Evolutionary conservation across 1,140 invertebrate species (phyloP).

Genomic region (Episyrphus balteatus): DNA sequence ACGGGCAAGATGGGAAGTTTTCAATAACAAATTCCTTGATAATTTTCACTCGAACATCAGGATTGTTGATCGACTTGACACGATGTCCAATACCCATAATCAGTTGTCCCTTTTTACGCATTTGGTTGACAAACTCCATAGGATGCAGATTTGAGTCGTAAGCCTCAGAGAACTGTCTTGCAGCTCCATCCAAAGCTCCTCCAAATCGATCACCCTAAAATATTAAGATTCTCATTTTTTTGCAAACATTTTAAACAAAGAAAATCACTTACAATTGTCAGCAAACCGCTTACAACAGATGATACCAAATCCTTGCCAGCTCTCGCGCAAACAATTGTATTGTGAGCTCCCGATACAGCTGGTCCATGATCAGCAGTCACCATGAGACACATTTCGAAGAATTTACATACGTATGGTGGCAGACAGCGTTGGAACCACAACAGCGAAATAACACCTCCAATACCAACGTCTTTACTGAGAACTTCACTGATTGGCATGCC

Average conservation of each 20-base stretch:
- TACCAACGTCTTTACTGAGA: constrained; percentile 78
- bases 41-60: constrained; percentile 93
- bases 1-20: constrained; percentile 84
- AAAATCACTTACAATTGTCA: constrained; percentile 81
- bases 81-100: constrained; percentile 99
- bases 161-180: constrained; percentile 90
- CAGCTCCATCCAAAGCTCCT: constrained; percentile 93
- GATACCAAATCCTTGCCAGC: constrained; percentile 99
- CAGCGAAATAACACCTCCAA: constrained; percentile 93
- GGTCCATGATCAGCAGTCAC: constrained; percentile 99
- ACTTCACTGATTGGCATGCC: constrained; percentile 97
- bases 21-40: constrained; percentile 93
- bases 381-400: constrained; percentile 99
- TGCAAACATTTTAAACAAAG: neutral
- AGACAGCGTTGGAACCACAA: constrained; percentile 97
- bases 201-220: constrained; percentile 92
- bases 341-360: constrained; percentile 97
- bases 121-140: constrained; percentile 97
- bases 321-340: constrained; percentile 97
- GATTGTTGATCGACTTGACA: constrained; percentile 98
- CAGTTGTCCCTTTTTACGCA: constrained; percentile 91
- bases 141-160: constrained; percentile 89
- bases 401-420: constrained; percentile 89
- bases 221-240: neutral
- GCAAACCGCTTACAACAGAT: constrained; percentile 88